phyloP scores from a whole-genome alignment of 2,113 vertebrate species.

The Gobiocypris rarus region DNA sequence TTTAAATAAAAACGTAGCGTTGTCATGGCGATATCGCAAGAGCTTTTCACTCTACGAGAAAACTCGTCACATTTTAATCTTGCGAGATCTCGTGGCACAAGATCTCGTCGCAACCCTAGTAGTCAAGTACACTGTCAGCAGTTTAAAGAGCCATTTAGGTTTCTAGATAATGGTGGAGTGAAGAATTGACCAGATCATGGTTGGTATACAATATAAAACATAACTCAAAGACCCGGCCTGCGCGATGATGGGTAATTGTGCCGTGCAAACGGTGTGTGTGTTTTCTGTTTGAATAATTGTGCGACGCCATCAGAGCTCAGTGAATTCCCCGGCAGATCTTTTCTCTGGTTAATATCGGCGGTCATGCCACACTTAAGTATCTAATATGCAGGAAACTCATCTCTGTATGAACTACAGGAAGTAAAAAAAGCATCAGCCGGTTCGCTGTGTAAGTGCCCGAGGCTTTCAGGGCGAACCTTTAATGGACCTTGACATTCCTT shows the following conservation, averaged over 20 bases:
- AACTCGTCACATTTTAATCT: too few species aligned
- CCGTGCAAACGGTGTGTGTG: too few species aligned
- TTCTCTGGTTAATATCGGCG: background rate
- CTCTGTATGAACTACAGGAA: background rate
- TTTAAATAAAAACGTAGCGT: too few species aligned
- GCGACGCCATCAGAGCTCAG: background rate
- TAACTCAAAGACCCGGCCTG: background rate
- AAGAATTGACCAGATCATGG: background rate
- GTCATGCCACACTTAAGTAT: background rate
- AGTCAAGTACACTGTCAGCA: too few species aligned
- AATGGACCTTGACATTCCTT: slow-evolving; percentile 64
- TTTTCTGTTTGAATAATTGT: too few species aligned
- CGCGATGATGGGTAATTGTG: background rate
- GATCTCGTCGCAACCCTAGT: too few species aligned
- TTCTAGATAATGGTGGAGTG: background rate
- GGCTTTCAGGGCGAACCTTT: slow-evolving; percentile 64
- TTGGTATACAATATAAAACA: background rate
- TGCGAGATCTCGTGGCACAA: too few species aligned
- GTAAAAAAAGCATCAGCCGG: background rate
- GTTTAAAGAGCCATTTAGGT: too few species aligned
- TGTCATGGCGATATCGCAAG: too few species aligned
- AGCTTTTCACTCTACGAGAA: too few species aligned
- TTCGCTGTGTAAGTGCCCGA: slow-evolving; percentile 54
- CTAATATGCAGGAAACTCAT: background rate
- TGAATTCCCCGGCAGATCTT: background rate